phyloP scores from a whole-genome alignment of 2,888 invertebrate genomes.

The Drosophila subquinaria region DNA sequence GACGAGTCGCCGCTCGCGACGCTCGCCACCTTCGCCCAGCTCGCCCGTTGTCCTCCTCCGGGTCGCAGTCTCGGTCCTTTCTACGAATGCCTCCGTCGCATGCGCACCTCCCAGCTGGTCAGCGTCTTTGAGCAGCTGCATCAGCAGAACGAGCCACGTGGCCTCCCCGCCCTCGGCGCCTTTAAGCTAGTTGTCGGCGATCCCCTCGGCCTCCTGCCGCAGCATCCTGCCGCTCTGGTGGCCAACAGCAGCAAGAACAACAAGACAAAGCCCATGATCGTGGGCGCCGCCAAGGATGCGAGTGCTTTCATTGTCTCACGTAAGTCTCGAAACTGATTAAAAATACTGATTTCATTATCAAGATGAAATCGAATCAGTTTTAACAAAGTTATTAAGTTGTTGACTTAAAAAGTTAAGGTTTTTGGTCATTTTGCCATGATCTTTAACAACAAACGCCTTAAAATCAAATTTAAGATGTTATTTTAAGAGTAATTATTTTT shows the following conservation, averaged over 20 bases:
- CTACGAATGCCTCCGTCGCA: conserved; percentile 69
- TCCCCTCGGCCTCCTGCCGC: conserved; percentile 77
- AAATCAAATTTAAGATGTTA: too few species aligned
- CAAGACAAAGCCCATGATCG: conserved; percentile 81
- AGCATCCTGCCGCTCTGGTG: conserved; percentile 77
- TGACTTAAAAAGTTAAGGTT: too few species aligned
- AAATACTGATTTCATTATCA: too few species aligned
- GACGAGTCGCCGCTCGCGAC: conserved; percentile 85
- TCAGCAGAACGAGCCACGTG: conserved; percentile 73
- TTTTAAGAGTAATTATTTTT: too few species aligned
- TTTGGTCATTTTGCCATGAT: too few species aligned
- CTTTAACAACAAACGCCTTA: too few species aligned
- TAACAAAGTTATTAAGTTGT: too few species aligned
- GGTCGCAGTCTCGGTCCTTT: conserved; percentile 26
- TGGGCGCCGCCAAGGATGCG: conserved; percentile 86
- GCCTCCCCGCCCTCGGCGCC: conserved; percentile 74
- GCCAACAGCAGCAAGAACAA: conserved; percentile 54
- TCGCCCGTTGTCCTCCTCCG: conserved; percentile 80
- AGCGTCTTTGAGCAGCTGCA: conserved; percentile 71
- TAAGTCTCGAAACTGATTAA: conserved; percentile 61
- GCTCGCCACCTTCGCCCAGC: conserved; percentile 83
- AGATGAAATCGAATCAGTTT: too few species aligned
- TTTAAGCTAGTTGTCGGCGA: conserved; percentile 83
- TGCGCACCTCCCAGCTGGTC: conserved; percentile 78
- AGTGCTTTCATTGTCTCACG: conserved; percentile 86